A percentile compares a stretch with the other conserved stretches of the same genome.
These are phyloP conservation scores for Nycteola revayana DNA, from an alignment of 2,888 invertebrate species.

Conservation along the genomic window DNA sequence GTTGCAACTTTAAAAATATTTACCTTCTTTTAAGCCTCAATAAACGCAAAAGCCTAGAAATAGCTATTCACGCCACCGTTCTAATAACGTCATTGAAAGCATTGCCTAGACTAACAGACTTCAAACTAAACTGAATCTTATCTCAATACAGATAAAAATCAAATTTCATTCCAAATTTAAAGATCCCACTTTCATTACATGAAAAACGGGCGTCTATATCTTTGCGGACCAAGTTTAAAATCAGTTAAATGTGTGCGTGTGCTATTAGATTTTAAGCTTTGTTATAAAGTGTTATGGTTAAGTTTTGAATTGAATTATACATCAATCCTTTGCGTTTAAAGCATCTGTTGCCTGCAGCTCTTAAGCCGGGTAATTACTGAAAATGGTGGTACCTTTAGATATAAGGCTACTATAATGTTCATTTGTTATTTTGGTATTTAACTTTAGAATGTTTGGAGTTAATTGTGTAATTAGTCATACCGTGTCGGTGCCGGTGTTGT, in stretches of 20 bases:
- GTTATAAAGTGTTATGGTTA: conserved; percentile 11
- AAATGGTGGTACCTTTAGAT: conserved; percentile 40
- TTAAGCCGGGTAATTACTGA: conserved; percentile 45
- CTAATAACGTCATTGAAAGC: conserved; percentile 35
- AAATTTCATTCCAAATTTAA: conserved; percentile 9
- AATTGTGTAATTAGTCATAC: too few species aligned
- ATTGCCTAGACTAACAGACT: conserved; percentile 18
- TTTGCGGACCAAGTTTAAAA: conserved; percentile 27
- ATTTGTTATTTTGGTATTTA: conserved; percentile 17
- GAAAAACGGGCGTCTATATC: conserved; percentile 25
- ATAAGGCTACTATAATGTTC: conserved; percentile 24
- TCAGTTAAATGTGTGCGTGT: conserved; percentile 19
- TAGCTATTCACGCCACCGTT: conserved; percentile 25
- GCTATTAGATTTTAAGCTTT: conserved; percentile 21
- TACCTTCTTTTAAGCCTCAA: conserved; percentile 24
- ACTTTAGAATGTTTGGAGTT: conserved; percentile 1
- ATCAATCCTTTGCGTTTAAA: conserved; percentile 16
- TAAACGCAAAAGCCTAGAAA: conserved; percentile 34
- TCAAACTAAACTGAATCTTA: conserved; percentile 25
- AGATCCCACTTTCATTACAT: conserved; percentile 22
- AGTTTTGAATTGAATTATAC: neutral
- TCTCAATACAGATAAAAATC: conserved; percentile 5
- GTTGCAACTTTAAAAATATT: conserved; percentile 24
- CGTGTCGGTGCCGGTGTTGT: too few species aligned
- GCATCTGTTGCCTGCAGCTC: conserved; percentile 37